These are phyloP conservation scores for Crenuchus spilurus DNA, from an alignment of 2,797 vertebrate genomes.

Conservation along the genomic window DNA sequence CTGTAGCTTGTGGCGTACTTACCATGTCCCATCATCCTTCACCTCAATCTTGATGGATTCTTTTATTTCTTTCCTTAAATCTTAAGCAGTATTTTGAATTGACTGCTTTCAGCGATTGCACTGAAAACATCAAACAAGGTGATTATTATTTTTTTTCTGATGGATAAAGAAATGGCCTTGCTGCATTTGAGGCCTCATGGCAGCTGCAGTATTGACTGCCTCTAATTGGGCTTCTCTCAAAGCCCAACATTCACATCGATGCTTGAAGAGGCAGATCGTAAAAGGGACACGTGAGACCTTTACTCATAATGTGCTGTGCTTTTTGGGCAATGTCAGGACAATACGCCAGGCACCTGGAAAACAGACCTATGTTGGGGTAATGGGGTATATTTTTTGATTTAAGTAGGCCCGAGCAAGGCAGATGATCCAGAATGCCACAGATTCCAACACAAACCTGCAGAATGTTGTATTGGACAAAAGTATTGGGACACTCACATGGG, in stretches of 20 bases:
- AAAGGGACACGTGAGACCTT: neutral
- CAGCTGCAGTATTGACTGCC: neutral
- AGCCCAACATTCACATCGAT: too few species aligned
- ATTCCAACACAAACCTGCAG: too few species aligned
- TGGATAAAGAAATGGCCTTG: neutral
- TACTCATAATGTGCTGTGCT: neutral
- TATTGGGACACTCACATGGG: too few species aligned
- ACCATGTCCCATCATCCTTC: neutral
- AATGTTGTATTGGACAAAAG: too few species aligned
- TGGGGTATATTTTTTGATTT: neutral
- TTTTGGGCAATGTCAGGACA: neutral
- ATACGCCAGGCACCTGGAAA: neutral
- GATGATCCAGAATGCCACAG: neutral
- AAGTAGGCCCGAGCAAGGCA: too few species aligned
- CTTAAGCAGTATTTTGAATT: conserved; percentile 26
- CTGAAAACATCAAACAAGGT: conserved; percentile 29
- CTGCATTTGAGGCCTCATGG: neutral
- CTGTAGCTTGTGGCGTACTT: conserved; percentile 26
- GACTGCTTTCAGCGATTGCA: conserved; percentile 34
- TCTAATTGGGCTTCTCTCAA: neutral
- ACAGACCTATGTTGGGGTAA: neutral
- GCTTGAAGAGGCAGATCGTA: too few species aligned
- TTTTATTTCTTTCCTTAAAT: conserved; percentile 2
- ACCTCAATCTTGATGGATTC: conserved; percentile 18
- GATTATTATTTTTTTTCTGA: neutral